Evolutionary conservation across 2,797 vertebrate species (phyloP).

Genomic region (Monodelphis domestica): DNA sequence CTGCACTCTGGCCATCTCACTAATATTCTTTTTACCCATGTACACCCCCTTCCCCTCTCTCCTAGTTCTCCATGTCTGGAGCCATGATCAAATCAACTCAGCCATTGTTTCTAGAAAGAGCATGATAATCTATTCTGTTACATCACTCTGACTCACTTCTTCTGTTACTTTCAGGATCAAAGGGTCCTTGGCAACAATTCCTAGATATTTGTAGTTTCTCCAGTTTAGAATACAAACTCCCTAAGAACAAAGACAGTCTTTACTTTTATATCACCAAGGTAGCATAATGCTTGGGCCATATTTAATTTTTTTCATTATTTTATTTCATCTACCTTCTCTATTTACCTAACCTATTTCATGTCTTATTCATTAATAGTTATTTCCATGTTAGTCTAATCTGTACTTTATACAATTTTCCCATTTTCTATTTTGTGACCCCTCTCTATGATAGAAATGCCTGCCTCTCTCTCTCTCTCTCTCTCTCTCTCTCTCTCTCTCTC

Average conservation of each 20-base stretch:
- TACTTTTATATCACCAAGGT: background rate
- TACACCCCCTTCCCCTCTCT: background rate
- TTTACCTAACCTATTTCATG: background rate
- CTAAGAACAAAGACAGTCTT: background rate
- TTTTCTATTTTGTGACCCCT: background rate
- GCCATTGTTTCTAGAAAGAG: background rate
- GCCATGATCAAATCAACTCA: background rate
- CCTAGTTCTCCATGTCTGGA: background rate
- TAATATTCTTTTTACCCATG: background rate
- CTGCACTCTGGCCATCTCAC: background rate
- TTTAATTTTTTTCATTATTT: background rate
- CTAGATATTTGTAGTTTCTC: background rate
- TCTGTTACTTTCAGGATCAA: background rate
- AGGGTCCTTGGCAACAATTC: background rate
- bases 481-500: no score
- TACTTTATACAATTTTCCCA: background rate
- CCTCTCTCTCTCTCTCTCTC: no score
- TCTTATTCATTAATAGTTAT: background rate
- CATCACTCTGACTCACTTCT: background rate
- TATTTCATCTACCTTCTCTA: background rate
- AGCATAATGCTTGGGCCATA: no score
- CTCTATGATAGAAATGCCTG: background rate
- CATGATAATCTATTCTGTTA: background rate
- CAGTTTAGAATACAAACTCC: background rate
- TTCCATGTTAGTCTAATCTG: background rate